A percentile compares a stretch with the other conserved stretches of the same genome.
Conservation (phyloP, 2,797 vertebrate species). For the Neopelma chrysocephalum region DNA sequence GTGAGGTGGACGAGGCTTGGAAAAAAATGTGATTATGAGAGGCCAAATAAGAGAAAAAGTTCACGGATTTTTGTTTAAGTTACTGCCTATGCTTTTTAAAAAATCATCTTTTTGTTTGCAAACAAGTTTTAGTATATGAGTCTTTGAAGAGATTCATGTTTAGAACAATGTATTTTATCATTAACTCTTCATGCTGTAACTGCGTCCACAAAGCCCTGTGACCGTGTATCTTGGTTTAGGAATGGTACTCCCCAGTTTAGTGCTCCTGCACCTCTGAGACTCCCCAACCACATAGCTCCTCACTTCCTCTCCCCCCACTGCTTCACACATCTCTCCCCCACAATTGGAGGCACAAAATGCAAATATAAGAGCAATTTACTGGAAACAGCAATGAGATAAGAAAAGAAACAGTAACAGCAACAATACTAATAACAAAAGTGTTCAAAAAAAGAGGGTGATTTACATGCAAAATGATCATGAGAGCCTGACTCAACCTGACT, state of each 20-base stretch:
- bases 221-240: not conserved
- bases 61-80: not conserved
- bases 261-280: accelerated
- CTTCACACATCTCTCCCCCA: not conserved
- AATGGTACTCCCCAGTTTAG: accelerated
- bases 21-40: not conserved
- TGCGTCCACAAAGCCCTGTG: not conserved
- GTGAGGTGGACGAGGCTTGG: not conserved
- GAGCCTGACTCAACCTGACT: too few relatives aligned
- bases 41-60: not conserved
- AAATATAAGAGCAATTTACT: not conserved
- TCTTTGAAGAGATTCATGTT: not conserved
- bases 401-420: not conserved
- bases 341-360: not conserved
- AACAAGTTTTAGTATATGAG: not conserved
- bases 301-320: not conserved
- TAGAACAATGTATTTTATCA: not conserved
- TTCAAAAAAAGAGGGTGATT: not conserved
- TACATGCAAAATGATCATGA: not conserved
- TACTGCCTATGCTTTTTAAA: not conserved
- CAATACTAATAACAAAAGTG: not conserved
- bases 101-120: not conserved
- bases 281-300: not conserved
- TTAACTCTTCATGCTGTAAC: not conserved
- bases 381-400: not conserved